Base-by-base conservation (phyloP, 2,113 vertebrate genomes). In the Ammodytes dubius region DNA sequence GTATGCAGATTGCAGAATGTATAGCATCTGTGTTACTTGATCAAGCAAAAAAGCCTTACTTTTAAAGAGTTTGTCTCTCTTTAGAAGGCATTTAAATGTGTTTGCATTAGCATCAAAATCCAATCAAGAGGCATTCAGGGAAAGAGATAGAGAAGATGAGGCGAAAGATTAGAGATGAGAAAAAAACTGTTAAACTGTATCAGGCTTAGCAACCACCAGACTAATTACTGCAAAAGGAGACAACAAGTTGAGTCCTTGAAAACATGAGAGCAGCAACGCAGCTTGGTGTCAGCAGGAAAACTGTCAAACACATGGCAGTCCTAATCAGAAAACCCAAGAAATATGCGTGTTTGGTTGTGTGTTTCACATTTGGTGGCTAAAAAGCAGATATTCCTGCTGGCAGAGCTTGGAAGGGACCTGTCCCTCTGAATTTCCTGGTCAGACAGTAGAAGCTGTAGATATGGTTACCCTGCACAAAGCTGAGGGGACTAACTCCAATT, bases 401-500 rank as follows among this genome's bases (percentile, higher is more conserved):
- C 92, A 90, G 74, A 71, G 65, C 71, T 82, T 94, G 81, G 90
- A 88, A 90, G 79, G 54, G 13, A 90, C 79, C 82, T 82, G 91
- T 94, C 92, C 82, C 68, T 67, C 64, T 83, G 52, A 91, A 94
- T 94, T 94, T 95, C 93, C 91, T 94, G 83, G 74, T 85, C 40
- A 43, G 74, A 89, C 74, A 67, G 70, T 73, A 45, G 77, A 91
- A 27, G 69, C 83, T 80, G 66, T 87, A 92, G 90, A 92, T 91
- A 90, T 71, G 60, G 71, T 89, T 94, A 91, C 85, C 66, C 79
- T 68, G 71, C 74, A 79, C 82, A 88, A 85, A 82, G 52, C 84
- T 86, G 60, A 91, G 79, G 87, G 84, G 77, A 82, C 78, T 85
- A 79, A 70, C 81, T 83, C 89, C 78, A 91, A 92, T 93, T 90